Evolutionary conservation across 1,140 invertebrate species (phyloP).

Genomic region (Sminthurides bifidus): DNA sequence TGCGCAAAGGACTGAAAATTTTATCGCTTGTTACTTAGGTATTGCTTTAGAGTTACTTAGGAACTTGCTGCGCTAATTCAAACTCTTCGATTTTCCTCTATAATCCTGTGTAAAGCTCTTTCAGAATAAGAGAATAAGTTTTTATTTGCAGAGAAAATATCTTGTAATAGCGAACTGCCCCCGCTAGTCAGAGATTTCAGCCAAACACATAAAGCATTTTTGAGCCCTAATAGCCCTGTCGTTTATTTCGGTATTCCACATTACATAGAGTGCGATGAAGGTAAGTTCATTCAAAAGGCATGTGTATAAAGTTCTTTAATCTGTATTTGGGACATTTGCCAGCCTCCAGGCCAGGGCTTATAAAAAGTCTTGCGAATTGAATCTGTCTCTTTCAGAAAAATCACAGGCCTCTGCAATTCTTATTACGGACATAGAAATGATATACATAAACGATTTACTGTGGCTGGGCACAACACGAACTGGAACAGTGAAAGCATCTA

Average conservation of each 20-base stretch:
- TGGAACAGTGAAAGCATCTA: conserved; percentile 13
- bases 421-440: conserved; percentile 22
- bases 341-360: not conserved
- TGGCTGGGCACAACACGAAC: conserved; percentile 13
- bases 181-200: conserved; percentile 29
- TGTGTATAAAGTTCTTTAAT: not conserved
- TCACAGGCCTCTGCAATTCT: conserved; percentile 21
- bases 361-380: conserved; percentile 3
- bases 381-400: too few species aligned
- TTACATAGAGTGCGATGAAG: conserved; percentile 17
- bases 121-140: not conserved
- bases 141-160: conserved; percentile 20
- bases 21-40: conserved; percentile 26
- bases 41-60: not conserved
- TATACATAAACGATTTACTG: conserved; percentile 17
- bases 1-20: conserved; percentile 20
- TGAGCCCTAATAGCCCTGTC: conserved; percentile 20
- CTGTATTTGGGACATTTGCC: not conserved
- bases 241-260: conserved; percentile 28
- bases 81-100: not conserved
- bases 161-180: conserved; percentile 14
- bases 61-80: not conserved
- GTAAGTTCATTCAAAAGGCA: conserved; percentile 5
- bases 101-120: not conserved
- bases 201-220: conserved; percentile 25